Conservation (phyloP, 2,113 vertebrate species). For the Otocyon megalotis region DNA sequence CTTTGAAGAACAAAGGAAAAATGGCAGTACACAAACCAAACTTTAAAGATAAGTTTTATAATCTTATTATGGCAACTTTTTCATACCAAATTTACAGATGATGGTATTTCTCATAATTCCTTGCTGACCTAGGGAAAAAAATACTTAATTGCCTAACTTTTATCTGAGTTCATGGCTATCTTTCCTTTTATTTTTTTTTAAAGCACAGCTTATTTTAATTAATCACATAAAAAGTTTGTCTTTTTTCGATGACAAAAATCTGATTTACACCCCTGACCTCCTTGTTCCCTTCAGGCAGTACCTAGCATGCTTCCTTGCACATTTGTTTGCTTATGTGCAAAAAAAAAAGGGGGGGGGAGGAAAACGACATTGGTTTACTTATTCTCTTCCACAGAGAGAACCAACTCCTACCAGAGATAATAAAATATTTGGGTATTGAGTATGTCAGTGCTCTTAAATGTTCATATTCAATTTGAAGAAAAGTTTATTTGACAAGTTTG, state of each 20-base stretch:
- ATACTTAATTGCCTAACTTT: slow-evolving; percentile 8
- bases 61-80: slow-evolving; percentile 2
- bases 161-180: neutral
- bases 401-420: neutral
- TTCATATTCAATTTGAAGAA: neutral
- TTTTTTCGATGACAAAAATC: neutral
- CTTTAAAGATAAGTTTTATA: neutral
- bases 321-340: neutral
- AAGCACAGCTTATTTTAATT: slow-evolving; percentile 17
- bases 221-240: slow-evolving; percentile 6
- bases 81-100: neutral
- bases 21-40: neutral
- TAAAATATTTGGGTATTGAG: neutral
- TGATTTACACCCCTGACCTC: neutral
- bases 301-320: neutral
- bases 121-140: neutral
- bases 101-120: slow-evolving; percentile 40
- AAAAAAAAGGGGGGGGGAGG: neutral
- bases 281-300: neutral
- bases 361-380: neutral
- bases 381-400: neutral
- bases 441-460: neutral
- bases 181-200: neutral
- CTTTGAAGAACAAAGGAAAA: slow-evolving; percentile 55
- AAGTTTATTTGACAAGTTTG: neutral